Conservation (phyloP, 2,113 vertebrate genomes). For the Nothocercus julius region DNA sequence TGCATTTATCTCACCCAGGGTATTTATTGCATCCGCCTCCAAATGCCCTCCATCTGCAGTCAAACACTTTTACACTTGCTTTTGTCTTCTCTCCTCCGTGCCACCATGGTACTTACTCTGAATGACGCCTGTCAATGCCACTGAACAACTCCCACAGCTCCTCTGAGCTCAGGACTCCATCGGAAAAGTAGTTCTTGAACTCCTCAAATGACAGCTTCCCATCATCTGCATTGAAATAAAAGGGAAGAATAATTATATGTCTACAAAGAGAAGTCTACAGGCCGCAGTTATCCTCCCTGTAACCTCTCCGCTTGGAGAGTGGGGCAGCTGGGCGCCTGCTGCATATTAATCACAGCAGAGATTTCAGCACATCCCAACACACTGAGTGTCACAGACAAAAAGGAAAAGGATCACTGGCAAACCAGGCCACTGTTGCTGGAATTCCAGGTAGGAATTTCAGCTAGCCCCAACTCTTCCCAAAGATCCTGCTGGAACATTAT, state of each 20-base stretch:
- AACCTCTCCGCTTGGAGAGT: neutral
- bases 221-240: slow-evolving; percentile 83
- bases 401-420: neutral
- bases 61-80: neutral
- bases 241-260: slow-evolving; percentile 30
- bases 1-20: slow-evolving; percentile 19
- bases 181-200: slow-evolving; percentile 94
- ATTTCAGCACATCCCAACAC: neutral
- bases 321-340: neutral
- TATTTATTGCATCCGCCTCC: slow-evolving; percentile 37
- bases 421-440: neutral
- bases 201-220: slow-evolving; percentile 97
- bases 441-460: neutral
- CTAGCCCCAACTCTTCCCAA: neutral
- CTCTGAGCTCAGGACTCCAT: slow-evolving; percentile 90
- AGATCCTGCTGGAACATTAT: rapidly evolving
- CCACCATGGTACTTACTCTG: slow-evolving; percentile 80
- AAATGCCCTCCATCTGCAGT: neutral
- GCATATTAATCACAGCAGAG: neutral
- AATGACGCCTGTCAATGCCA: slow-evolving; percentile 87
- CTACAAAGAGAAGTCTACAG: neutral
- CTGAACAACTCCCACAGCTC: slow-evolving; percentile 93
- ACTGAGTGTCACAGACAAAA: neutral
- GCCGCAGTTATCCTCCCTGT: neutral
- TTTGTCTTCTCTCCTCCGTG: neutral